These are phyloP conservation scores for Dioctria rufipes DNA, from an alignment of 2,888 invertebrate species.

Conservation along the genomic window DNA sequence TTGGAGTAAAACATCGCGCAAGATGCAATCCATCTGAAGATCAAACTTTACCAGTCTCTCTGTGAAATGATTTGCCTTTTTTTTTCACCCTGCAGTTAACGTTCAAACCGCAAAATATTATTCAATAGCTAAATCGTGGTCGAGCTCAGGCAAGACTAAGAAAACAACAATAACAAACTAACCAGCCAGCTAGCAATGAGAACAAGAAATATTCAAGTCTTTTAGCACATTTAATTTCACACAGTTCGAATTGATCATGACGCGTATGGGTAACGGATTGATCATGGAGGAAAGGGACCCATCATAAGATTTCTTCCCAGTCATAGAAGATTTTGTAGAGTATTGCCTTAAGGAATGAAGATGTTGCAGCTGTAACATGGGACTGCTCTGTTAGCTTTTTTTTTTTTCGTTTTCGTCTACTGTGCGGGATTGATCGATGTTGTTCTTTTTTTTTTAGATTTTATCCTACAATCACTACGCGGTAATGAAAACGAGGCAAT, in stretches of 20 bases:
- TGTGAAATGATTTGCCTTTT: not conserved
- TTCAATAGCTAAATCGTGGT: not conserved
- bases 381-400: not conserved
- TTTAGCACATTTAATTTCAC: not conserved
- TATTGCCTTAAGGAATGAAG: too few species aligned
- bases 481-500: too few species aligned
- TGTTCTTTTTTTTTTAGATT: not conserved
- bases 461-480: not conserved
- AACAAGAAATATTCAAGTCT: not conserved
- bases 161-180: not conserved
- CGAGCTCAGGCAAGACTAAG: not conserved
- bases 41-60: not conserved
- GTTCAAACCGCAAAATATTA: constrained; percentile 17
- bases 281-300: not conserved
- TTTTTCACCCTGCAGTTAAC: not conserved
- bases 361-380: too few species aligned
- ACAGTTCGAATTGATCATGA: not conserved
- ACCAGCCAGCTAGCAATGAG: not conserved
- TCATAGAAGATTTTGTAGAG: not conserved
- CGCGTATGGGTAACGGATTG: not conserved
- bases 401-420: not conserved
- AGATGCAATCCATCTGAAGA: not conserved
- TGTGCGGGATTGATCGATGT: not conserved
- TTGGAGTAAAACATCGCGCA: not conserved
- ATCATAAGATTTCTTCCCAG: not conserved